phyloP scores from a whole-genome alignment of 2,888 invertebrate genomes.

The Spisula solida region DNA sequence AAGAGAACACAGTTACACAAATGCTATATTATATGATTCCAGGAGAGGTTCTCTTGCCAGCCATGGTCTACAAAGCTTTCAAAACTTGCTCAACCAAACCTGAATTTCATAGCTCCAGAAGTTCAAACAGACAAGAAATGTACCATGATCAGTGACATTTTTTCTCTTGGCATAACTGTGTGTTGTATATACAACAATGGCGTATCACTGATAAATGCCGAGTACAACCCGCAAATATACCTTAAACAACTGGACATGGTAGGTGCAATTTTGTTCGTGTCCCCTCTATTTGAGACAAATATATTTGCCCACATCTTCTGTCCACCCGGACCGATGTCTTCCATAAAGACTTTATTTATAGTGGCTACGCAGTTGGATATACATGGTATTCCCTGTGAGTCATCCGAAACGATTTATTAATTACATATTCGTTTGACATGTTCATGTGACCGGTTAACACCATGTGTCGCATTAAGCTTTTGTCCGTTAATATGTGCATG shows the following conservation, averaged over 20 bases:
- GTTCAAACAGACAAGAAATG: constrained; percentile 91
- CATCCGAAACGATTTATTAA: too few species aligned
- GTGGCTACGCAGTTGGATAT: too few species aligned
- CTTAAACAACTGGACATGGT: constrained; percentile 96
- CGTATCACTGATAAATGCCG: constrained; percentile 95
- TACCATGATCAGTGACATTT: constrained; percentile 97
- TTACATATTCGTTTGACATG: too few species aligned
- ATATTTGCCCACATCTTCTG: too few species aligned
- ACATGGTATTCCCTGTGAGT: too few species aligned
- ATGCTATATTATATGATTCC: constrained; percentile 81
- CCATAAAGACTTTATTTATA: too few species aligned
- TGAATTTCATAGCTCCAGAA: constrained; percentile 98
- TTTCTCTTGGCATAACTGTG: constrained; percentile 97
- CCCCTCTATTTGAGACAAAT: too few species aligned
- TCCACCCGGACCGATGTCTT: too few species aligned
- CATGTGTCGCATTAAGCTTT: too few species aligned
- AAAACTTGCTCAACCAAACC: constrained; percentile 97
- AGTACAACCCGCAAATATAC: constrained; percentile 95
- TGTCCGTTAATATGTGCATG: too few species aligned
- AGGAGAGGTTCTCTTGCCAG: constrained; percentile 93
- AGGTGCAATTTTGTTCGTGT: constrained; percentile 85
- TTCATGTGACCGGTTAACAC: too few species aligned
- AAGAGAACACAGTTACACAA: too few species aligned
- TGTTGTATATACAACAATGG: constrained; percentile 97
- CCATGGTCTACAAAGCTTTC: constrained; percentile 97